phyloP scores from a whole-genome alignment of 2,113 vertebrate genomes.

The Lagopus muta region DNA sequence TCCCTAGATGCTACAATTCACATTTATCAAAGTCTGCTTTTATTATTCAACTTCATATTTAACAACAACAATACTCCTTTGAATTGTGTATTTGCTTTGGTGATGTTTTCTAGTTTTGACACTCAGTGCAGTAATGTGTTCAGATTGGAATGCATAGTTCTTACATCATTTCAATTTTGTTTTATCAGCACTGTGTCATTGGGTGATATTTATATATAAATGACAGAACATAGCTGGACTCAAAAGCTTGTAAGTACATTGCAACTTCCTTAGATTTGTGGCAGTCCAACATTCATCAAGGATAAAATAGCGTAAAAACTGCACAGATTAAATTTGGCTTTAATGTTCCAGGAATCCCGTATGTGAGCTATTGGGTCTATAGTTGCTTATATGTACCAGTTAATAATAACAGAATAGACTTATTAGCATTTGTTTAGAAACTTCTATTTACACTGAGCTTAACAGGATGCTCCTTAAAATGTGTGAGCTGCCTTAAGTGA shows the following conservation, averaged over 20 bases:
- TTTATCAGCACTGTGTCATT: neutral
- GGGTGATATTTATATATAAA: neutral
- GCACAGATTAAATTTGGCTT: neutral
- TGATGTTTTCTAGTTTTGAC: neutral
- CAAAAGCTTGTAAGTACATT: neutral
- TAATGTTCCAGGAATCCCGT: neutral
- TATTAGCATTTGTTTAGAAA: neutral
- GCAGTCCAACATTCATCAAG: neutral
- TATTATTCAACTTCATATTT: neutral
- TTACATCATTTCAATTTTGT: neutral
- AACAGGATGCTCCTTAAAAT: neutral
- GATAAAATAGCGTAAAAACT: neutral
- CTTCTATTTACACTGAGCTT: neutral
- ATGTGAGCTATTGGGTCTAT: neutral
- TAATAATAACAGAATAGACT: neutral
- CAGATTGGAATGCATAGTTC: neutral
- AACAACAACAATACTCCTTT: accelerated
- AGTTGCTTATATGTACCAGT: neutral
- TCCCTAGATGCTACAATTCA: neutral
- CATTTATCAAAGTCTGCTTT: neutral
- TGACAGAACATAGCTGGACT: neutral
- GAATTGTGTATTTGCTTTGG: accelerated
- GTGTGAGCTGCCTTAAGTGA: neutral
- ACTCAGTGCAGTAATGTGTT: accelerated
- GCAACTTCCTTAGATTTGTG: accelerated